Percentiles rank a stretch among this genome's conserved stretches.
phyloP scores from a whole-genome alignment of 2,797 vertebrate species.

The Podarcis lilfordi region DNA sequence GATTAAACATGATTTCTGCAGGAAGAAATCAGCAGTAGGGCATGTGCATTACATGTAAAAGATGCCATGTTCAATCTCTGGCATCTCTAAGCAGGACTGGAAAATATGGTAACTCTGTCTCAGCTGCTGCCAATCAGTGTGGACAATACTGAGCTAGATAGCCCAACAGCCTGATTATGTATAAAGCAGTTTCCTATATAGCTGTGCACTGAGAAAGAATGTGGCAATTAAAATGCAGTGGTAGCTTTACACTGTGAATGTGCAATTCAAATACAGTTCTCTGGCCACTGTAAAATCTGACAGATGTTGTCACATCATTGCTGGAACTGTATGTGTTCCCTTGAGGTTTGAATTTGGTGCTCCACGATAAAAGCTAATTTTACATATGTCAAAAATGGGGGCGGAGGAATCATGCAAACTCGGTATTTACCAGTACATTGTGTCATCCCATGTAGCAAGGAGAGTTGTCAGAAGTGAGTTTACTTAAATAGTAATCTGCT shows the following conservation, averaged over 20 bases:
- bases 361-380: not conserved
- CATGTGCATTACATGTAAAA: not conserved
- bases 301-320: not conserved
- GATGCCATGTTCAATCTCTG: not conserved
- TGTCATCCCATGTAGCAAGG: not conserved
- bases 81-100: not conserved
- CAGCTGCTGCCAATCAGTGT: not conserved
- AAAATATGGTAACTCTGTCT: not conserved
- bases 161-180: not conserved
- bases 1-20: not conserved
- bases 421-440: not conserved
- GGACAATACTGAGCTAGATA: not conserved
- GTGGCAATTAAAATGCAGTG: not conserved
- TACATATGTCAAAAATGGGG: constrained; percentile 8
- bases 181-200: not conserved
- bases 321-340: not conserved
- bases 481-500: constrained; percentile 6
- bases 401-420: not conserved
- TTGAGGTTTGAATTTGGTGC: not conserved
- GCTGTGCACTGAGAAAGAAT: not conserved
- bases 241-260: not conserved
- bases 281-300: not conserved
- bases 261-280: not conserved
- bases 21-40: not conserved
- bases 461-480: not conserved